These are phyloP conservation scores for Fregata magnificens DNA, from an alignment of 2,113 vertebrate genomes.

Conservation along the genomic window DNA sequence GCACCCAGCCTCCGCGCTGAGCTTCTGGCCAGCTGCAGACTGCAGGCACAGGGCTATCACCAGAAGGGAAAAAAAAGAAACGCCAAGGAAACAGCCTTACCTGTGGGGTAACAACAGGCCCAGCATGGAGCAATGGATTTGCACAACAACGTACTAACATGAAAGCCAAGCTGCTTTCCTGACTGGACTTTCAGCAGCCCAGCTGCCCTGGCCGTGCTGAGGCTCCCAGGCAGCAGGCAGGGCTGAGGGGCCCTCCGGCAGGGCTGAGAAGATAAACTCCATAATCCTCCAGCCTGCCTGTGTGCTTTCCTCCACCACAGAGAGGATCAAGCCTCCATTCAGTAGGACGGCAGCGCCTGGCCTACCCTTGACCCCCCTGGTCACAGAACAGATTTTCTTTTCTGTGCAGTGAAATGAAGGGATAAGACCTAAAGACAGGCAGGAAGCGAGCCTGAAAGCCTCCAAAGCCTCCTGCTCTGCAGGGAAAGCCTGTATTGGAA, in stretches of 20 bases:
- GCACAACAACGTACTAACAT: accelerated
- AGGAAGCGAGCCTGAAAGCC: not conserved
- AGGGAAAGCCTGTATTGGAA: not conserved
- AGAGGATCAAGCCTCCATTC: not conserved
- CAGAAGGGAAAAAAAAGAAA: no score
- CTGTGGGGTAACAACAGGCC: not conserved
- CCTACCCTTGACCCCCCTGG: not conserved
- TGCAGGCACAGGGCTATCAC: not conserved
- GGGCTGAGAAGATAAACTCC: not conserved
- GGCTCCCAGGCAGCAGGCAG: not conserved
- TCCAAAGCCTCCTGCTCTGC: not conserved
- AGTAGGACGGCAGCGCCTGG: not conserved
- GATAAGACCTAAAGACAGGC: not conserved
- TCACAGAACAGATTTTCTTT: not conserved
- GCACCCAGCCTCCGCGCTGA: accelerated
- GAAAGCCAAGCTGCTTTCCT: not conserved
- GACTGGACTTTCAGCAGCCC: not conserved
- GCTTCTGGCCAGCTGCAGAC: not conserved
- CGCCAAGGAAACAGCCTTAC: not conserved
- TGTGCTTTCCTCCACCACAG: not conserved
- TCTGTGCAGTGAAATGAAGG: not conserved
- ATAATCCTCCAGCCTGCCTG: not conserved
- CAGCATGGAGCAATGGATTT: not conserved
- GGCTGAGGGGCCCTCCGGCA: not conserved
- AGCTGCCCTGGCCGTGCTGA: not conserved